Evolutionary conservation across 1,140 invertebrate genomes (phyloP).

Genomic region (Diabrotica undecimpunctata): DNA sequence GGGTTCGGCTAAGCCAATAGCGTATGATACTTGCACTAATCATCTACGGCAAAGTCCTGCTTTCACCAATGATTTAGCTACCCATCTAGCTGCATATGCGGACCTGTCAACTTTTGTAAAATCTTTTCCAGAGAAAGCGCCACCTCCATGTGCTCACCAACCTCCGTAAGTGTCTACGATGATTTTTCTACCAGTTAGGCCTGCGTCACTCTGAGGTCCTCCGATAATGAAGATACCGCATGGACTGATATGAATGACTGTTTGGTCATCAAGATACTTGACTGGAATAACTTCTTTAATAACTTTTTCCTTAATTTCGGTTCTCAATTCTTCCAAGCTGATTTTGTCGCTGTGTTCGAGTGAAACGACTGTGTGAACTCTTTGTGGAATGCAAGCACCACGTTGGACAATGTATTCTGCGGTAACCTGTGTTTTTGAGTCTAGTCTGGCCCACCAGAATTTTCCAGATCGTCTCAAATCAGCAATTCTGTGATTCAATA

Average conservation of each 20-base stretch:
- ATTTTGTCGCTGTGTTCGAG: slow-evolving; percentile 95
- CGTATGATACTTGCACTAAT: slow-evolving; percentile 92
- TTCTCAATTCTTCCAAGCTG: slow-evolving; percentile 75
- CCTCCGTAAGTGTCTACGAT: slow-evolving; percentile 99
- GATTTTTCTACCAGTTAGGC: slow-evolving; percentile 94
- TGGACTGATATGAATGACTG: slow-evolving; percentile 95
- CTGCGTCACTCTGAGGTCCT: slow-evolving; percentile 94
- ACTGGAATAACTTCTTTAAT: slow-evolving; percentile 89
- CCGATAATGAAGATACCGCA: slow-evolving; percentile 95
- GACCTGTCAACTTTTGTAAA: slow-evolving; percentile 96
- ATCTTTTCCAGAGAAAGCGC: slow-evolving; percentile 95
- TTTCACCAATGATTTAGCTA: slow-evolving; percentile 90
- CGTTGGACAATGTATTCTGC: slow-evolving; percentile 80
- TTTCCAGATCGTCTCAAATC: slow-evolving; percentile 84
- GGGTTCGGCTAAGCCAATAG: slow-evolving; percentile 94
- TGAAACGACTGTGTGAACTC: slow-evolving; percentile 97
- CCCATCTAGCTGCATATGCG: slow-evolving; percentile 95
- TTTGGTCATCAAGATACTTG: slow-evolving; percentile 87
- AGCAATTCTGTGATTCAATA: slow-evolving; percentile 88
- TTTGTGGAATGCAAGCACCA: slow-evolving; percentile 85
- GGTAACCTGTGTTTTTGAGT: slow-evolving; percentile 95
- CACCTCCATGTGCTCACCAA: slow-evolving; percentile 96
- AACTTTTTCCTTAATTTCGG: slow-evolving; percentile 87
- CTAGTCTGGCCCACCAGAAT: slow-evolving; percentile 96
- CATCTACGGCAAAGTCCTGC: slow-evolving; percentile 85